Evolutionary conservation across 2,888 invertebrate species (phyloP).

Genomic region (Timema cristinae): DNA sequence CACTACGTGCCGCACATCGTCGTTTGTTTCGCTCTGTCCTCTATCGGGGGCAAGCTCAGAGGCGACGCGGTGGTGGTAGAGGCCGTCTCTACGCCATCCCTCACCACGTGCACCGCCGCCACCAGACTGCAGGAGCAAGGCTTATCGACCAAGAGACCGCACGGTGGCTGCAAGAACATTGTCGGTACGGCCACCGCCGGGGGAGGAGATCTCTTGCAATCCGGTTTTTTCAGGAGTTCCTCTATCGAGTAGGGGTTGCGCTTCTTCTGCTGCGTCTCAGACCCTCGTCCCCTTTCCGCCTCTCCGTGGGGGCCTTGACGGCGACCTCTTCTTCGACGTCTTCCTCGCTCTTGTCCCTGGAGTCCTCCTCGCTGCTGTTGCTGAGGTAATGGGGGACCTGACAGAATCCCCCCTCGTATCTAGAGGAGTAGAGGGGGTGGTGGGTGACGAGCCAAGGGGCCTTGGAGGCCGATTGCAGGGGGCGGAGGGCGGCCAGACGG

Average conservation of each 20-base stretch:
- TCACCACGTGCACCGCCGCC: too few species aligned
- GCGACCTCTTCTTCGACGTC: slow-evolving; percentile 39
- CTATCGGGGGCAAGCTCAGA: too few species aligned
- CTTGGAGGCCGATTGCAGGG: slow-evolving; percentile 50
- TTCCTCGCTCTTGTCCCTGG: slow-evolving; percentile 50
- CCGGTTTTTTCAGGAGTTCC: slow-evolving; percentile 77
- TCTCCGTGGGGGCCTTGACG: slow-evolving; percentile 16
- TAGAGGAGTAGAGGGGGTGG: slow-evolving; percentile 33
- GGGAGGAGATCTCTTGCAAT: slow-evolving; percentile 43
- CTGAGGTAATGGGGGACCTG: slow-evolving; percentile 39
- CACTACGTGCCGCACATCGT: too few species aligned
- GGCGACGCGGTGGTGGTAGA: too few species aligned
- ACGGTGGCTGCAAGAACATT: slow-evolving; percentile 36
- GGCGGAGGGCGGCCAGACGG: slow-evolving; percentile 48
- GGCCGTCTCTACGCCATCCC: too few species aligned
- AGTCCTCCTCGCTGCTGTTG: slow-evolving; percentile 52
- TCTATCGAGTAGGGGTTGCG: slow-evolving; percentile 86
- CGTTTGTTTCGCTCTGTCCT: too few species aligned
- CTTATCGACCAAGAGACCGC: slow-evolving; percentile 37
- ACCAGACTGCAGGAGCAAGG: slow-evolving; percentile 37
- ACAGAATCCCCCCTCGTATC: slow-evolving; percentile 35
- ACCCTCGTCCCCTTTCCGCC: slow-evolving; percentile 8
- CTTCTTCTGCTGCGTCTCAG: slow-evolving; percentile 45
- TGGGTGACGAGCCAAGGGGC: slow-evolving; percentile 31
- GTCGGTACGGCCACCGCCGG: slow-evolving; percentile 40